These are phyloP conservation scores for Heliconius ethilla DNA, from an alignment of 2,888 invertebrate genomes.

Conservation along the genomic window DNA sequence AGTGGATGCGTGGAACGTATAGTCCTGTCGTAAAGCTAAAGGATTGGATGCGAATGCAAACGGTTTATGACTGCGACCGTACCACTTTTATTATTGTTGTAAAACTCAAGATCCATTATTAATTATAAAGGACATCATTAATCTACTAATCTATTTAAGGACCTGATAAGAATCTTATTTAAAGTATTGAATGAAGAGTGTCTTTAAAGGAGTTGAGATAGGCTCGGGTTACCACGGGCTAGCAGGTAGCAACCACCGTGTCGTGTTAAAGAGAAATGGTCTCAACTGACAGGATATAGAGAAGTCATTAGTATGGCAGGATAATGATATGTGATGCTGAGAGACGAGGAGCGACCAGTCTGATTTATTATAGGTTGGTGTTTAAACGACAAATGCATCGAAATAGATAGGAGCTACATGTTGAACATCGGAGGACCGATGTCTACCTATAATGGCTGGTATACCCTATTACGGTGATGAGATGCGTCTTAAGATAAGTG, in stretches of 20 bases:
- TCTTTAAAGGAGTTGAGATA: slow-evolving; percentile 80
- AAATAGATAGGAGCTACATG: slow-evolving; percentile 82
- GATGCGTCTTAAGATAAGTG: slow-evolving; percentile 58
- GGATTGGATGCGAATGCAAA: slow-evolving; percentile 77
- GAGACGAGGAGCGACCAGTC: slow-evolving; percentile 53
- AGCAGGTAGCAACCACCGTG: slow-evolving; percentile 46
- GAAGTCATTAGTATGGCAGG: slow-evolving; percentile 44
- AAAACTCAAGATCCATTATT: slow-evolving; percentile 82
- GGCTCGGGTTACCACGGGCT: slow-evolving; percentile 70
- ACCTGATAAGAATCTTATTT: slow-evolving; percentile 82
- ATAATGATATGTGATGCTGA: slow-evolving; percentile 50
- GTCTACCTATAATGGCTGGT: slow-evolving; percentile 68
- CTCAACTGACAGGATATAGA: slow-evolving; percentile 41
- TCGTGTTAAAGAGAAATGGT: slow-evolving; percentile 39
- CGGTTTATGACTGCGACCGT: slow-evolving; percentile 74
- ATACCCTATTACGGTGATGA: slow-evolving; percentile 56
- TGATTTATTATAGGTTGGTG: slow-evolving; percentile 82
- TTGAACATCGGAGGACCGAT: slow-evolving; percentile 80
- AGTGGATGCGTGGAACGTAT: slow-evolving; percentile 77
- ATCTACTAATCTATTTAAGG: slow-evolving; percentile 83
- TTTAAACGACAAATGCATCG: slow-evolving; percentile 83
- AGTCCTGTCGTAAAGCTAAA: slow-evolving; percentile 78
- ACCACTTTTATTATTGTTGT: slow-evolving; percentile 81
- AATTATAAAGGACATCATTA: slow-evolving; percentile 82
- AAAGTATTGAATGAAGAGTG: slow-evolving; percentile 83